phyloP scores from a whole-genome alignment of 2,888 invertebrate species.

The Ochropleura leucogaster region DNA sequence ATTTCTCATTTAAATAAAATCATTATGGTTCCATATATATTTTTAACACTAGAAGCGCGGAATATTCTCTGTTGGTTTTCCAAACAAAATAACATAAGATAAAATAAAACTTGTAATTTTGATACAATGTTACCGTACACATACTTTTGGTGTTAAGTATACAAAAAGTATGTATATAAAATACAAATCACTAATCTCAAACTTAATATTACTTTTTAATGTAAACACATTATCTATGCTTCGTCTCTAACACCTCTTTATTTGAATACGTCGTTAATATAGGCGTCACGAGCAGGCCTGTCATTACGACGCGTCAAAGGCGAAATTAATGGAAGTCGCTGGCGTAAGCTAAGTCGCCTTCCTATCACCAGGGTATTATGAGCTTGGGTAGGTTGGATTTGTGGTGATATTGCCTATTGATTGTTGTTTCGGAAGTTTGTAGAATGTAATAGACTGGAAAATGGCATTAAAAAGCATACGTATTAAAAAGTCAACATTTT shows the following conservation, averaged over 20 bases:
- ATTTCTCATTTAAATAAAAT: too few species aligned
- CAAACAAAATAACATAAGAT: too few species aligned
- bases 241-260: constrained; percentile 44
- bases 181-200: too few species aligned
- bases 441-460: neutral
- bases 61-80: too few species aligned
- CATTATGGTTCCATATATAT: too few species aligned
- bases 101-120: too few species aligned
- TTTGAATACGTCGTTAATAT: constrained; percentile 69
- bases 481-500: too few species aligned
- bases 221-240: constrained; percentile 39
- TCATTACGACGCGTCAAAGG: constrained; percentile 67
- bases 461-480: neutral
- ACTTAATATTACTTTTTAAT: constrained; percentile 20
- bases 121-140: too few species aligned
- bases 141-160: too few species aligned
- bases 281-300: constrained; percentile 60
- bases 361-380: constrained; percentile 33
- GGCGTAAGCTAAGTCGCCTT: constrained; percentile 42
- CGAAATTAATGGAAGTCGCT: constrained; percentile 62
- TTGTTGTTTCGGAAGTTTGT: neutral
- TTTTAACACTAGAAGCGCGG: too few species aligned
- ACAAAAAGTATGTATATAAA: too few species aligned
- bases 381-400: constrained; percentile 29
- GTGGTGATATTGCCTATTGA: constrained; percentile 13